Evolutionary conservation across 1,140 invertebrate genomes (phyloP), one percentile per base, ranked within the genome.

Genomic region (Ips typographus): DNA sequence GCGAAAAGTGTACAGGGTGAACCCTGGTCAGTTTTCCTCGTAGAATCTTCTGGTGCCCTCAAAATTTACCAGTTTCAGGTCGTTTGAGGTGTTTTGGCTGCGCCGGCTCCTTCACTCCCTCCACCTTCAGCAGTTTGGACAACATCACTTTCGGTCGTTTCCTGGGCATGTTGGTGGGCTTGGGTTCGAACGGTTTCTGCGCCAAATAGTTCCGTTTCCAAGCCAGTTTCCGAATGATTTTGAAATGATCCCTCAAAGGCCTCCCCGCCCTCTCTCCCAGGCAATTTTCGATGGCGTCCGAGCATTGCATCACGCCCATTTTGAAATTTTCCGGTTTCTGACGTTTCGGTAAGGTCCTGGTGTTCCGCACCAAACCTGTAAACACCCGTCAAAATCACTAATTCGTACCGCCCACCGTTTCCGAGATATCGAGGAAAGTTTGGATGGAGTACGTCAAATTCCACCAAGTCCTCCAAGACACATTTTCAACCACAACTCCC

Each of bases 271-370:
- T 49, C 51, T 75, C 71, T 1, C 77, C 78, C 0, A 80, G 44
- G 64, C 77, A 77, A 62, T 68, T 68, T 68, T 77, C 75, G 7
- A 78, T 78, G 5, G 77, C 77, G 70, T 77, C 72, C 6, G 72
- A 72, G 62, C 78, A 79, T 55, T 79, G 72, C 77, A 79, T 84
- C 8, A 82, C 82, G 2, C 84, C 84, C 77, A 84, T 83, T 41
- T 77, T 77, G 65, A 85, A 85, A 65, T 83, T 82, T 49, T 84
- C 83, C 4, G 84, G 84, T 75, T 85, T 83, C 47, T 79, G 78
- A n/a, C 84, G 76, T 44, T 74, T 69, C 36, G 82, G 77, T 0
- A 80, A 65, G 5, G 81, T 78, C 7, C 83, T 75, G 47, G 77
- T 80, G 72, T 85, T 85, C 74, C 83, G 81, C 2, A 85, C 82